phyloP scores from a whole-genome alignment of 2,888 invertebrate genomes.

The Apamea sordens region DNA sequence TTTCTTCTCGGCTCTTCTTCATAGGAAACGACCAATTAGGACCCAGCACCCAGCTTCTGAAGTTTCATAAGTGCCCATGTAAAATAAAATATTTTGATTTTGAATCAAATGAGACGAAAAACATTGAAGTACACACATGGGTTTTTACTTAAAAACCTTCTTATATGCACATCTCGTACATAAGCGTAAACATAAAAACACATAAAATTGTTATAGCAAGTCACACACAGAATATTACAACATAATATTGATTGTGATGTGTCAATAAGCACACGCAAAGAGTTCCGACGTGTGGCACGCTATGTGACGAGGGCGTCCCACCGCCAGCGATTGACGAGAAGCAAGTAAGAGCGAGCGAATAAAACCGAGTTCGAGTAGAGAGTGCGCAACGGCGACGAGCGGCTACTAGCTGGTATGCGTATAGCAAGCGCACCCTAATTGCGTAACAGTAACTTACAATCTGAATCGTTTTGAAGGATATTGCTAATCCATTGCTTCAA shows the following conservation, averaged over 20 bases:
- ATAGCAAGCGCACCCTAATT: background rate
- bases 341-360: background rate
- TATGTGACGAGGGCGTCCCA: background rate
- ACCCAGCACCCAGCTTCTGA: background rate
- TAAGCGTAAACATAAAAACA: conserved; percentile 7
- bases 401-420: background rate
- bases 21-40: background rate
- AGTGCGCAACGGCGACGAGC: background rate
- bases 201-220: conserved; percentile 23
- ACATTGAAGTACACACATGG: background rate
- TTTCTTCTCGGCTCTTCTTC: background rate
- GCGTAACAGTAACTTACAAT: background rate
- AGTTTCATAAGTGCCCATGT: background rate
- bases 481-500: background rate
- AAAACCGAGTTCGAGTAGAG: background rate
- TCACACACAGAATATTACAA: conserved; percentile 10
- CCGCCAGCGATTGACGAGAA: background rate
- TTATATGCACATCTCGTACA: conserved; percentile 13
- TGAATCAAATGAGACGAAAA: background rate
- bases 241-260: conserved; percentile 41
- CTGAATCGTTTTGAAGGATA: background rate
- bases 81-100: no score
- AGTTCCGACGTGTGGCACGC: conserved; percentile 22
- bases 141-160: background rate
- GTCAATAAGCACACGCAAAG: conserved; percentile 19